Percentiles rank a stretch among this genome's conserved stretches.
Evolutionary conservation across 35 echinoderm and acorn worm genomes (phyloP).

Genomic region (Ophioderma brevispina): DNA sequence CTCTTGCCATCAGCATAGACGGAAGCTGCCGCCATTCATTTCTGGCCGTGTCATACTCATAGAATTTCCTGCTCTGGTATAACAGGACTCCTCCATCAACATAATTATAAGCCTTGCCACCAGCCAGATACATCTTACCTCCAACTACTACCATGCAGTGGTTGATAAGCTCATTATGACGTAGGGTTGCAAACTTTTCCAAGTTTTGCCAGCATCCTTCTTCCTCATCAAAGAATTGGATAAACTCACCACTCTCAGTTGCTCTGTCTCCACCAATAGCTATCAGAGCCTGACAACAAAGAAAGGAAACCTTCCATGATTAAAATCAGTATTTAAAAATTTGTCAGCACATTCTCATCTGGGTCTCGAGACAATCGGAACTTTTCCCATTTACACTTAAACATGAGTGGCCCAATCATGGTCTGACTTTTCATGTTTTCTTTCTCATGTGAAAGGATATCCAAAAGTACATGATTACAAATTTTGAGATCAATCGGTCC

Average conservation of each 20-base stretch:
- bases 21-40: background rate
- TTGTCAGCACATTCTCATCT: no score
- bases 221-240: constrained; percentile 5
- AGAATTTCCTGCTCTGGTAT: background rate
- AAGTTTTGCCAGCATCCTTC: background rate
- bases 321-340: no score
- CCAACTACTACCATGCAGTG: background rate
- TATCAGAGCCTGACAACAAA: background rate
- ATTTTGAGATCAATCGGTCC: no score
- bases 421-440: no score
- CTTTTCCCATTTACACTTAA: no score
- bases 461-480: no score
- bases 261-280: background rate
- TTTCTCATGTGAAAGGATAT: no score
- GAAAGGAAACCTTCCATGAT: background rate
- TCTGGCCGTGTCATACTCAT: background rate
- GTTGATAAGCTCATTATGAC: background rate
- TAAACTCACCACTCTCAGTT: background rate
- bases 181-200: background rate
- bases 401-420: no score
- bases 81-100: background rate
- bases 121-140: background rate
- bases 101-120: background rate
- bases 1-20: background rate
- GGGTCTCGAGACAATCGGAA: no score